phyloP scores from a whole-genome alignment of 1,140 invertebrate genomes.

The Protaetia brevitarsis region DNA sequence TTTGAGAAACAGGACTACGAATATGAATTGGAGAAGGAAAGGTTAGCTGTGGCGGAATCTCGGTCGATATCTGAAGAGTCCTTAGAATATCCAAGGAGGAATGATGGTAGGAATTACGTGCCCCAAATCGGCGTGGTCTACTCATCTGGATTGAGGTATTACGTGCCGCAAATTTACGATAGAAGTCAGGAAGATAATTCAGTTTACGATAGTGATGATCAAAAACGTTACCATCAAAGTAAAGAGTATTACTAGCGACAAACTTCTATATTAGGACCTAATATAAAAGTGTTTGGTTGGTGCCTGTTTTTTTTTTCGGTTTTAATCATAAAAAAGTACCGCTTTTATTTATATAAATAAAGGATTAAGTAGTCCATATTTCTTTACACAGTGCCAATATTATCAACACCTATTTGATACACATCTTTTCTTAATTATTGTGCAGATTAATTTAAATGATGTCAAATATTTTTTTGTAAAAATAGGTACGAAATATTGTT shows the following conservation, averaged over 20 bases:
- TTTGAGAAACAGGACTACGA: slow-evolving; percentile 45
- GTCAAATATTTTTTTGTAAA: no score
- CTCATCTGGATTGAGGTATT: slow-evolving; percentile 46
- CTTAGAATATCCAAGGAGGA: not conserved
- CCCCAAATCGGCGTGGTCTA: slow-evolving; percentile 46
- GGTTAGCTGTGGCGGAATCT: not conserved
- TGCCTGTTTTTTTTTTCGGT: not conserved
- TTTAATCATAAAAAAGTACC: not conserved
- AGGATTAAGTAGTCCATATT: no score
- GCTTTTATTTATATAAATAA: not conserved
- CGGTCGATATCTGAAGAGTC: not conserved
- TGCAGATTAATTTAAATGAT: not conserved
- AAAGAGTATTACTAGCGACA: slow-evolving; percentile 13
- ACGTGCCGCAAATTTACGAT: slow-evolving; percentile 43
- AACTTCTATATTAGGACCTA: not conserved
- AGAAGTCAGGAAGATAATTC: slow-evolving; percentile 36
- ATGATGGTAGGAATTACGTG: slow-evolving; percentile 34
- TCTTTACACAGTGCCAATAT: slow-evolving; percentile 2
- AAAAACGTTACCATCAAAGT: slow-evolving; percentile 36
- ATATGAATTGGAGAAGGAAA: slow-evolving; percentile 28
- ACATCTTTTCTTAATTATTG: not conserved
- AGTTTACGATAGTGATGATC: slow-evolving; percentile 42
- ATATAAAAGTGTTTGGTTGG: not conserved
- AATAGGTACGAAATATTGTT: no score
- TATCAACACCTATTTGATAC: not conserved